phyloP scores from a whole-genome alignment of 2,797 vertebrate species.

The Bradypodion ventrale region DNA sequence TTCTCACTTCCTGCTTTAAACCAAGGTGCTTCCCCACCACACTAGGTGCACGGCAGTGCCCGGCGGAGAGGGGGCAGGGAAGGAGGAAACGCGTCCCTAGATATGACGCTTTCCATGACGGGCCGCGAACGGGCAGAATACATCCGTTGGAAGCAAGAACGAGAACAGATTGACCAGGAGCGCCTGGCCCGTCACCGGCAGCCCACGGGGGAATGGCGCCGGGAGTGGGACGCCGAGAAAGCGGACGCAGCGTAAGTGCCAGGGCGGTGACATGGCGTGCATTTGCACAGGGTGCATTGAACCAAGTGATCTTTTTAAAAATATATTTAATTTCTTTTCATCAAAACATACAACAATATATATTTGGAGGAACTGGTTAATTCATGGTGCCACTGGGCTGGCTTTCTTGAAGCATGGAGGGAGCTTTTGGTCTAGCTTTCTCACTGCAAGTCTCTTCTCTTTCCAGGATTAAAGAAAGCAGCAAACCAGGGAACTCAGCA shows the following conservation, averaged over 20 bases:
- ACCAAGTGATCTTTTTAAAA: too few relatives aligned
- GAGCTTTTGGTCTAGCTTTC: background rate
- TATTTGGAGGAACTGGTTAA: too few relatives aligned
- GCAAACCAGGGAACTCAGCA: background rate
- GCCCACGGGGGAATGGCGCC: conserved; percentile 89
- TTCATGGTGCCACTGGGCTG: too few relatives aligned
- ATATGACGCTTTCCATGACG: conserved; percentile 95
- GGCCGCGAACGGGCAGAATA: conserved; percentile 91
- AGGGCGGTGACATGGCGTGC: fast-evolving
- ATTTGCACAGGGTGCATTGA: background rate
- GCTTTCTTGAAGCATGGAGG: too few relatives aligned
- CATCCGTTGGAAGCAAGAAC: conserved; percentile 91
- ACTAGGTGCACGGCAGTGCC: conserved; percentile 53
- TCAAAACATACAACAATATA: too few relatives aligned
- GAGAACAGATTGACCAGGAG: conserved; percentile 91
- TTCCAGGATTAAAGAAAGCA: conserved; percentile 64
- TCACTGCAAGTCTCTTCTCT: background rate
- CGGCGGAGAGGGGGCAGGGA: conserved; percentile 46
- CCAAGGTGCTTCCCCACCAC: fast-evolving
- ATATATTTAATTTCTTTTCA: too few relatives aligned
- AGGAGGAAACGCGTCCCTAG: conserved; percentile 56
- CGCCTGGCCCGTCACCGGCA: conserved; percentile 89
- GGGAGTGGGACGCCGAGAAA: conserved; percentile 94
- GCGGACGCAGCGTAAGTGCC: conserved; percentile 82
- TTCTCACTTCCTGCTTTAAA: too few relatives aligned